phyloP scores from a whole-genome alignment of 2,113 vertebrate genomes.

The Oryzias celebensis region DNA sequence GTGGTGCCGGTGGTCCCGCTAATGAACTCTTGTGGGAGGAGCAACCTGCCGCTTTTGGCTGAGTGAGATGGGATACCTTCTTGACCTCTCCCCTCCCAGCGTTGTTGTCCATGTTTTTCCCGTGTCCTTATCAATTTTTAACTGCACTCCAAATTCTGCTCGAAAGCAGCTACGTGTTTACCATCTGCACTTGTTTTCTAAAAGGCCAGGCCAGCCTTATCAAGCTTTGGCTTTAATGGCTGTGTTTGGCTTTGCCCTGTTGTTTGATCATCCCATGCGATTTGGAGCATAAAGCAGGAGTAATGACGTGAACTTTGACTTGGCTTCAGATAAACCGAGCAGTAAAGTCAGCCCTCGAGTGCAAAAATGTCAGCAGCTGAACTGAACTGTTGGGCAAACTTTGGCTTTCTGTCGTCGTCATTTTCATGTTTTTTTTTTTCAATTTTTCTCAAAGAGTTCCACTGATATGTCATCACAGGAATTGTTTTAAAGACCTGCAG shows the following conservation, averaged over 20 bases:
- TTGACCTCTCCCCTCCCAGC: too few relatives aligned
- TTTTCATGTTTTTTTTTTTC: too few relatives aligned
- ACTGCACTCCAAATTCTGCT: too few relatives aligned
- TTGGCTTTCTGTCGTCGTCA: neutral
- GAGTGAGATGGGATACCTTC: constrained; percentile 17
- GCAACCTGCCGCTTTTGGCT: constrained; percentile 57
- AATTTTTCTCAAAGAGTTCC: too few relatives aligned
- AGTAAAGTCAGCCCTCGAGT: constrained; percentile 25
- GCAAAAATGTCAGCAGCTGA: constrained; percentile 9
- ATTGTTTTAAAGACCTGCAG: too few relatives aligned
- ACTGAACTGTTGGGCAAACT: neutral
- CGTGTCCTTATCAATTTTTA: too few relatives aligned
- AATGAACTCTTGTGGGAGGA: constrained; percentile 72
- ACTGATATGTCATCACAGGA: too few relatives aligned
- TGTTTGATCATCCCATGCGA: constrained; percentile 54
- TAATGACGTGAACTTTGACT: constrained; percentile 57
- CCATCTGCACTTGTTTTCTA: neutral
- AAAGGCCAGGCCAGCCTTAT: neutral
- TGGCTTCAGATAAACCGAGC: constrained; percentile 14
- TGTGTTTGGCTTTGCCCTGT: constrained; percentile 31
- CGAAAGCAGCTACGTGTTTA: too few relatives aligned
- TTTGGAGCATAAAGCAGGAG: constrained; percentile 19
- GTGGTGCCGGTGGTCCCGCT: constrained; percentile 55
- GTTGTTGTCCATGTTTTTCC: too few relatives aligned
- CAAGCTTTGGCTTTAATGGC: constrained; percentile 46